Percentiles rank a stretch among this genome's conserved stretches.
These are phyloP conservation scores for Antedon mediterranea DNA, from an alignment of 53 echinoderm and acorn worm species.

Conservation along the genomic window DNA sequence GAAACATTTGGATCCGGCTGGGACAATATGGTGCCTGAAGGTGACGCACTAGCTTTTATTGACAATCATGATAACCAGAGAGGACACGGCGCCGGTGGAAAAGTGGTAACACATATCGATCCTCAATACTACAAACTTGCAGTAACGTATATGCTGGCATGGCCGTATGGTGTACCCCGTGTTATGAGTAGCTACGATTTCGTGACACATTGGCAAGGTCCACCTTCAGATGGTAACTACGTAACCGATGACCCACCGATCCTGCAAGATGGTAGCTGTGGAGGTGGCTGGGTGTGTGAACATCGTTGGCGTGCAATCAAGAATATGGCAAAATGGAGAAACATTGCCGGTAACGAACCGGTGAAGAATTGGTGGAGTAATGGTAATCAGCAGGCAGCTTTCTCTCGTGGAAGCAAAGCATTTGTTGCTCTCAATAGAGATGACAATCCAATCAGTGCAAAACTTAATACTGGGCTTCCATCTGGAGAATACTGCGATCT, in stretches of 20 bases:
- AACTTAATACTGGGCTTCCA: constrained; percentile 36
- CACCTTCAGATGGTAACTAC: constrained; percentile 27
- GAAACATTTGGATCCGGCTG: constrained; percentile 59
- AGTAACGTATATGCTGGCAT: constrained; percentile 72
- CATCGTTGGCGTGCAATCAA: constrained; percentile 64
- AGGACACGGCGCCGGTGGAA: constrained; percentile 59
- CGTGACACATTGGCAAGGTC: constrained; percentile 29
- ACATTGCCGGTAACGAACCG: constrained; percentile 21
- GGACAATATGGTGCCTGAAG: constrained; percentile 35
- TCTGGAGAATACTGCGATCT: constrained; percentile 54
- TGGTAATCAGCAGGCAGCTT: constrained; percentile 44
- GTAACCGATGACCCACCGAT: constrained; percentile 26
- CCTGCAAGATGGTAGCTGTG: constrained; percentile 29
- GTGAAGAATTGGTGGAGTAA: constrained; percentile 75
- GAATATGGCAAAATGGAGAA: constrained; percentile 62
- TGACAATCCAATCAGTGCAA: constrained; percentile 3
- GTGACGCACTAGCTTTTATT: constrained; percentile 52
- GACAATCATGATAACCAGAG: constrained; percentile 99
- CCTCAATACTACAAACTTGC: constrained; percentile 68
- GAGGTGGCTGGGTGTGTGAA: constrained; percentile 63
- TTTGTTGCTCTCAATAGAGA: constrained; percentile 71
- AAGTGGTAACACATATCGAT: constrained; percentile 31
- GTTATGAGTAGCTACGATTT: constrained; percentile 85
- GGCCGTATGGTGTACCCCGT: constrained; percentile 63
- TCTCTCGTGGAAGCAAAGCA: constrained; percentile 52